These are phyloP conservation scores for Rynchops niger DNA, from an alignment of 2,113 vertebrate species.

Conservation along the genomic window DNA sequence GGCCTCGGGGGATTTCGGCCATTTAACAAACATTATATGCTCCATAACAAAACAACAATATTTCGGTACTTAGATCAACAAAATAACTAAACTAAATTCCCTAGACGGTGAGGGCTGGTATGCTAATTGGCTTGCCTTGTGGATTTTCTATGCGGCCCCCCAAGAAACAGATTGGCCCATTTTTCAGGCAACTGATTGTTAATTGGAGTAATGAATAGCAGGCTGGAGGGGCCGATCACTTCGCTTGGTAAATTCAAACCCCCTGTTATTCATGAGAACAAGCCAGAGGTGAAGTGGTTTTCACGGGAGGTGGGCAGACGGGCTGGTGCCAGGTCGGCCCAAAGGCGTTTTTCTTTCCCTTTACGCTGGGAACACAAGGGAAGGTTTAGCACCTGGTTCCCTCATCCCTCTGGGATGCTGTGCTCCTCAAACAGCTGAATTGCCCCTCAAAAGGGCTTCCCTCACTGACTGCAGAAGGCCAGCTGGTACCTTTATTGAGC, in stretches of 20 bases:
- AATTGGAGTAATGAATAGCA: constrained; percentile 87
- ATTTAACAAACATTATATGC: constrained; percentile 74
- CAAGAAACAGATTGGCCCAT: constrained; percentile 84
- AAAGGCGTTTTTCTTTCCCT: neutral
- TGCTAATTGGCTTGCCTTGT: constrained; percentile 78
- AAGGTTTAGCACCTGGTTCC: neutral
- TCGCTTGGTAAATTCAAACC: constrained; percentile 78
- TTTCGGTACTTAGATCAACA: constrained; percentile 69
- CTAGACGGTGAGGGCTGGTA: constrained; percentile 65
- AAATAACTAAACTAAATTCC: constrained; percentile 74
- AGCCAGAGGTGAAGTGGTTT: constrained; percentile 45
- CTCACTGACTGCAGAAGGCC: neutral
- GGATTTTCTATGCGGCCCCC: constrained; percentile 59
- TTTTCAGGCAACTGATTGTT: constrained; percentile 82
- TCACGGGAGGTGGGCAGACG: constrained; percentile 26
- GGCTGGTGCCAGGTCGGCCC: constrained; percentile 58
- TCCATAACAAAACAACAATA: constrained; percentile 64
- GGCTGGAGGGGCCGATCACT: constrained; percentile 61
- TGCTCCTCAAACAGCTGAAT: neutral
- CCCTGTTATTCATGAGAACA: constrained; percentile 61
- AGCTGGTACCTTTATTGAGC: neutral
- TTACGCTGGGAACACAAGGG: neutral
- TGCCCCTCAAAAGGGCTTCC: rapidly evolving
- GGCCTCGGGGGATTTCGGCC: constrained; percentile 64
- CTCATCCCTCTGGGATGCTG: neutral